Evolutionary conservation across 2,113 vertebrate species (phyloP), one percentile per base, ranked within the genome.

Genomic region (Bambusicola thoracicus): DNA sequence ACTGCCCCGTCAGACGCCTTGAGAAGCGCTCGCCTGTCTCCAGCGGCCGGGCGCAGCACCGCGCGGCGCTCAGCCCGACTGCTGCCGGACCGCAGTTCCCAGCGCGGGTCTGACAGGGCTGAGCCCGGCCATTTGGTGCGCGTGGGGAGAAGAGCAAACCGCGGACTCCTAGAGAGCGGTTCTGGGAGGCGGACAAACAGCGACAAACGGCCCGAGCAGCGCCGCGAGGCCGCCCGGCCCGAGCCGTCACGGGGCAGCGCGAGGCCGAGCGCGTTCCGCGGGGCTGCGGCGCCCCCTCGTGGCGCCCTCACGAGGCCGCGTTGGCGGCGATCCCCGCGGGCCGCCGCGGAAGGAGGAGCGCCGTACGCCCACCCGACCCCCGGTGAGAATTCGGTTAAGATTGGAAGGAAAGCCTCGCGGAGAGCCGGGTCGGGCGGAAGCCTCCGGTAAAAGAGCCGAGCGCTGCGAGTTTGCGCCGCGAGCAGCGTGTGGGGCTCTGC

Each of bases 331-430:
- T 49, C 48, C 24, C 48, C 48, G 34, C 55, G 2, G 62, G 62
- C 38, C 12, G 55, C 2, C 32, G 36, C 58, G 0, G 55, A 4
- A 17, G 70, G 75, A 30, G 51, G 16, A 16, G 62, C 72, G n/a
- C 25, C 1, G 20, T 17, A 2, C 15, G 46, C 17, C 40, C 78
- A 30, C 55, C 88, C 29, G 85, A 25, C 18, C 18, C 41, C 43
- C 61, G 6, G 0, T 6, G 40, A 13, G 68, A n/a, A 18, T 9
- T 55, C 75, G 3, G 3, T 32, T 32, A 5, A 4, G 49, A 10
- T 25, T 63, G 65, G 32, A 51, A n/a, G 20, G 2, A 67, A 94
- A 85, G 87, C 89, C 94, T 85, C 67, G 81, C 65, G 62, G 61
- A 58, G 77, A 87, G 70, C 83, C 5, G 24, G 81, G 27, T 7